A percentile compares a stretch with the other conserved stretches of the same genome.
phyloP scores from a whole-genome alignment of 2,113 vertebrate genomes.

The Epinephelus cyanopodus region DNA sequence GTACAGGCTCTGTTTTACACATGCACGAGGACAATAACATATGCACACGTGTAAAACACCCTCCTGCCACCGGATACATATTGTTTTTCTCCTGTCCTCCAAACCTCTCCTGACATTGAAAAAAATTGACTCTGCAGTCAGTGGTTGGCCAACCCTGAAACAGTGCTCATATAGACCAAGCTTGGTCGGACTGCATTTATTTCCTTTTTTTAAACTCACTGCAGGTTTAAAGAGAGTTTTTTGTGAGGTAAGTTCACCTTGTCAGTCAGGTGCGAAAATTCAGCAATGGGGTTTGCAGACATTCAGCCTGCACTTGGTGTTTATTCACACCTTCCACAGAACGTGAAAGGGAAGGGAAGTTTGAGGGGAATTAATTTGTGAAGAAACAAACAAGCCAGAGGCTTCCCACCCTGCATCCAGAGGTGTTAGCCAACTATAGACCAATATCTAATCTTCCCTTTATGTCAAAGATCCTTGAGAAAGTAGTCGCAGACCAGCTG shows the following conservation, averaged over 20 bases:
- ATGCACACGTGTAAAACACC: background rate
- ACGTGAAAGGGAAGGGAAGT: slow-evolving; percentile 22
- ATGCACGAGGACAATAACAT: background rate
- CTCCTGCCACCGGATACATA: too few relatives aligned
- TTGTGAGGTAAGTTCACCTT: slow-evolving; percentile 30
- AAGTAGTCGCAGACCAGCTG: too few relatives aligned
- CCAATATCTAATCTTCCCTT: too few relatives aligned
- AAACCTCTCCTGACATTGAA: too few relatives aligned
- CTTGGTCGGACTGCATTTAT: background rate
- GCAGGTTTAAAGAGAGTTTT: slow-evolving; percentile 8
- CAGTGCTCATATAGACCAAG: background rate
- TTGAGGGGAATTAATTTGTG: slow-evolving; percentile 19
- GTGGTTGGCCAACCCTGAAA: background rate
- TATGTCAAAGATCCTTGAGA: too few relatives aligned
- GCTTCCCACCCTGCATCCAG: too few relatives aligned
- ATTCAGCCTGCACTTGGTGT: slow-evolving; percentile 9
- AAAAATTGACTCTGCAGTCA: background rate
- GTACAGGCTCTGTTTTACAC: too few relatives aligned
- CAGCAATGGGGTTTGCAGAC: background rate
- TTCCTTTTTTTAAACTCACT: background rate
- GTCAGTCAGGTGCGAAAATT: slow-evolving; percentile 26
- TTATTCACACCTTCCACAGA: slow-evolving; percentile 28
- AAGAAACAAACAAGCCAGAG: background rate
- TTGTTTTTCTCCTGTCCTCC: background rate
- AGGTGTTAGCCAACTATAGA: too few relatives aligned